phyloP scores from a whole-genome alignment of 2,113 vertebrate species.

The Gasterosteus nipponicus region DNA sequence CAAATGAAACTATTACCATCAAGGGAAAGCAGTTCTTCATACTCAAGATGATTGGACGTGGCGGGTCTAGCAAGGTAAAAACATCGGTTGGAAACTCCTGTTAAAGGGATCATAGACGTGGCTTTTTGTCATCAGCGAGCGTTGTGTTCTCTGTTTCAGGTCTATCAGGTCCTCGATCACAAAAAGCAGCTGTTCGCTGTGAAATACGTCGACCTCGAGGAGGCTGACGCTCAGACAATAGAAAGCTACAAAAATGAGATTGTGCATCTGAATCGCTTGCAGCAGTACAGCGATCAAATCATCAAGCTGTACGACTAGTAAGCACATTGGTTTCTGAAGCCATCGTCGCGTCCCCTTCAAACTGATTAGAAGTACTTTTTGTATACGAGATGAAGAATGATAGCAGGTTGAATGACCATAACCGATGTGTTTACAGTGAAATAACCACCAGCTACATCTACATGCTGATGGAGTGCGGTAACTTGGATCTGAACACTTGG shows the following conservation, averaged over 20 bases:
- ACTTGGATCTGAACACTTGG: constrained; percentile 96
- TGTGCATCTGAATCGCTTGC: constrained; percentile 91
- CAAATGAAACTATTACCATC: constrained; percentile 89
- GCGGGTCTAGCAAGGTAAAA: constrained; percentile 94
- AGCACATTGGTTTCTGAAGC: constrained; percentile 65
- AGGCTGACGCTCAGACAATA: constrained; percentile 90
- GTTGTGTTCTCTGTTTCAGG: constrained; percentile 75
- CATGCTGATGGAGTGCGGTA: constrained; percentile 98
- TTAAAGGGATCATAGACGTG: background rate
- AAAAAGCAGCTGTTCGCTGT: constrained; percentile 94
- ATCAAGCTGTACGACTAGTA: constrained; percentile 96
- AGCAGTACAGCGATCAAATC: constrained; percentile 96
- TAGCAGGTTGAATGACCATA: background rate
- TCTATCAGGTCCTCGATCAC: constrained; percentile 94
- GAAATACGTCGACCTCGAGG: constrained; percentile 93
- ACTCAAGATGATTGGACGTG: constrained; percentile 94
- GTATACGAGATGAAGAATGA: background rate
- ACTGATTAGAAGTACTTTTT: background rate
- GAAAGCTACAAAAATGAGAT: constrained; percentile 98
- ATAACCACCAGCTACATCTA: constrained; percentile 91
- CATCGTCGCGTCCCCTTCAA: background rate
- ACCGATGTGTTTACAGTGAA: constrained; percentile 83
- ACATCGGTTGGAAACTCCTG: background rate
- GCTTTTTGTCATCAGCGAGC: background rate
- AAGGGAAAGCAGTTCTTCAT: constrained; percentile 91